Percentiles rank a stretch among this genome's conserved stretches.
Conservation (phyloP, 2,888 invertebrate genomes). For the Mesoligia furuncula region DNA sequence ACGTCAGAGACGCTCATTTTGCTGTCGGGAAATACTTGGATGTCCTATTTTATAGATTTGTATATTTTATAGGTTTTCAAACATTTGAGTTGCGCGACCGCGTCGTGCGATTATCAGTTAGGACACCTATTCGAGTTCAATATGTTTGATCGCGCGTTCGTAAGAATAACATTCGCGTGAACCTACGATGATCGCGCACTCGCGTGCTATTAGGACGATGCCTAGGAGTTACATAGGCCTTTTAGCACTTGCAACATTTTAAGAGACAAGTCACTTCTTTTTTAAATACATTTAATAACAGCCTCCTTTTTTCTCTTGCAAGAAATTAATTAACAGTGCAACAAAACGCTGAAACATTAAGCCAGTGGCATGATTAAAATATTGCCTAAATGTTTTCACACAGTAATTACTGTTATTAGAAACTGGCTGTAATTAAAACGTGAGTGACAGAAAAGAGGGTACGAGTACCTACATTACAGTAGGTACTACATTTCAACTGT, state of each 20-base stretch:
- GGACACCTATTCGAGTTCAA: too few species aligned
- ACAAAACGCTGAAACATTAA: background rate
- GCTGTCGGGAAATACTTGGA: too few species aligned
- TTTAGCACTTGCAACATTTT: background rate
- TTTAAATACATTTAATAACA: background rate
- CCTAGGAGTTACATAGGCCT: background rate
- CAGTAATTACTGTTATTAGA: slow-evolving; percentile 29
- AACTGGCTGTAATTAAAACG: background rate
- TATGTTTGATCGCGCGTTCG: too few species aligned
- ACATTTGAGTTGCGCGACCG: too few species aligned
- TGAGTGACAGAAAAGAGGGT: background rate
- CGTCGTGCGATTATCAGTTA: too few species aligned
- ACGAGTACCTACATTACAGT: too few species aligned
- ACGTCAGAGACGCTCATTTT: too few species aligned
- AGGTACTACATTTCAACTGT: slow-evolving; percentile 22
- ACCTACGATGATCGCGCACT: too few species aligned
- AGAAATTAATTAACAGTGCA: background rate
- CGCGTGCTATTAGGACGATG: too few species aligned
- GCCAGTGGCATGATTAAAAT: slow-evolving; percentile 1
- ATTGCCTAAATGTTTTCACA: slow-evolving; percentile 22
- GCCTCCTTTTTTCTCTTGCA: background rate
- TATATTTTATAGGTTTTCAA: too few species aligned
- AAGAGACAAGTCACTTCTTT: background rate
- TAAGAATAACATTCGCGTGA: too few species aligned
- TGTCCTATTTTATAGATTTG: too few species aligned